Base-by-base conservation (phyloP, 2,797 vertebrate genomes). In the Cuculus canorus region DNA sequence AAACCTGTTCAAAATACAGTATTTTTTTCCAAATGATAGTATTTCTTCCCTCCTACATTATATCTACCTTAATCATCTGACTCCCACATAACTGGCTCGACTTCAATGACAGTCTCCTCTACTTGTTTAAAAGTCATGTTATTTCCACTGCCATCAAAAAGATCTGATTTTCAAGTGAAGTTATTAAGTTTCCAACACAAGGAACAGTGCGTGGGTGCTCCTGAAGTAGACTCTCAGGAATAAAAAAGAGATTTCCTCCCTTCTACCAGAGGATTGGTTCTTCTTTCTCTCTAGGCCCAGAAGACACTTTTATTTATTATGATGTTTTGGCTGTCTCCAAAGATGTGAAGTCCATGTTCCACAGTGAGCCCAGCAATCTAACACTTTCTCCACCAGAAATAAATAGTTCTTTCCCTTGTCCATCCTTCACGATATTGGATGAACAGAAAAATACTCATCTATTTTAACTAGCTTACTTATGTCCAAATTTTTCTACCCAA, bases 11-110 rank as follows among this genome's bases (percentile, higher is more conserved):
- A 93, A 96, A 96, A 96, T 85, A 95, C 84, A 92, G 78, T 94
- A 78, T 91, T 92, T 92, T 94, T 92, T 92, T 79, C 94, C 82
- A 96, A 96, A 96, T 90, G 60, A 96, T 96, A 97, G 94, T 96
- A 97, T 97, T 96, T 92, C 91, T 96, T 90, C 78, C 96, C 95
- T 96, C 95, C 95, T 82, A 96, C 95, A 92, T 82, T 73, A 21
- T 72, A 94, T 96, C 94, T 95, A 96, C 95, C 95, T 96, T 97
- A 96, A 96, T 96, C 95, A 92, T 95, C 92, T 71, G 84, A 96
- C 95, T 94, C 96, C 95, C 94, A 96, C 96, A 39, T 30, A 96
- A 84, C 93, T 95, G 93, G 92, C 95, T 97, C 92, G 8, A 88
- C 95, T 96, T 97, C 96, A 97, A 77, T 92, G 93, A 88, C 94